Conservation (phyloP, 2,797 vertebrate genomes). For the Sebastes wilsoni region DNA sequence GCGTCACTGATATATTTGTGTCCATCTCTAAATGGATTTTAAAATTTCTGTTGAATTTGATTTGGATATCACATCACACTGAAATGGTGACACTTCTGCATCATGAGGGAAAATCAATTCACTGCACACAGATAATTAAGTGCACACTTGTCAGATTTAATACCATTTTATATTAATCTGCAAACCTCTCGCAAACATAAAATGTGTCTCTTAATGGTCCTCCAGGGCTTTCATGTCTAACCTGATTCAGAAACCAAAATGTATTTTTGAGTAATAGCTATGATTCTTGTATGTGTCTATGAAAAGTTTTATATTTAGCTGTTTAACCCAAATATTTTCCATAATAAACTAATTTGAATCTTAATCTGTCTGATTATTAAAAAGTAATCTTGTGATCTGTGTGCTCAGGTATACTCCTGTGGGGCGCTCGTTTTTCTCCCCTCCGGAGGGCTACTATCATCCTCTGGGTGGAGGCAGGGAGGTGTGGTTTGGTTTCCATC, state of each 20-base stretch:
- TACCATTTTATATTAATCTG: not conserved
- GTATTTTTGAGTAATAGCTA: not conserved
- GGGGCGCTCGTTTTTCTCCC: slow-evolving; percentile 97
- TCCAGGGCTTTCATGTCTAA: not conserved
- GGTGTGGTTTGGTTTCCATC: slow-evolving; percentile 98
- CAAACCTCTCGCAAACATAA: not conserved
- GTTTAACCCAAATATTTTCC: not conserved
- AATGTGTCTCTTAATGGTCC: not conserved
- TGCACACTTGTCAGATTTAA: not conserved
- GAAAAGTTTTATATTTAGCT: not conserved
- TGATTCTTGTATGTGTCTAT: not conserved
- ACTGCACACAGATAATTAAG: not conserved
- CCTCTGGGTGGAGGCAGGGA: slow-evolving; percentile 94
- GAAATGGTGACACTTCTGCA: not conserved
- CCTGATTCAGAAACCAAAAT: not conserved
- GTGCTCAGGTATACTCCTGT: slow-evolving; percentile 94
- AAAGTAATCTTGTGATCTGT: not conserved
- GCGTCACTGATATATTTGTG: not conserved
- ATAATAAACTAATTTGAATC: not conserved
- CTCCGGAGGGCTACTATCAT: slow-evolving; percentile 97
- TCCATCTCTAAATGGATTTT: not conserved
- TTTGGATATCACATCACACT: not conserved
- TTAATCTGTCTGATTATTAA: not conserved
- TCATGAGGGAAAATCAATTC: not conserved
- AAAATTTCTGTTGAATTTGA: not conserved